Conservation (phyloP, 2,888 invertebrate genomes). For the Cephus rjabovi region DNA sequence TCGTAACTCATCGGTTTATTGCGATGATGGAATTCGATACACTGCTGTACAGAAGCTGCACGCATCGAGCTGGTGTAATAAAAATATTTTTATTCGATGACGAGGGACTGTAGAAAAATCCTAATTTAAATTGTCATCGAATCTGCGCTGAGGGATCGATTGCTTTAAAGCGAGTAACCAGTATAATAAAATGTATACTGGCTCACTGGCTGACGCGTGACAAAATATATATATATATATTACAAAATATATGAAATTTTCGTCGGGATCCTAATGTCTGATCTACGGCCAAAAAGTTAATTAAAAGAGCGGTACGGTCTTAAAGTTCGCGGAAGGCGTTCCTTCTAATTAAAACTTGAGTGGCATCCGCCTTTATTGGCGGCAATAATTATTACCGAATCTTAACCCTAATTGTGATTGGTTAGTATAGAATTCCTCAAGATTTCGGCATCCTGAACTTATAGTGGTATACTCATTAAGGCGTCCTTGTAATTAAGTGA, state of each 20-base stretch:
- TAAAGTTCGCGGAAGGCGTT: not conserved
- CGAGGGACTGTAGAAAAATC: not conserved
- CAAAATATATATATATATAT: no score
- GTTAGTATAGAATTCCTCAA: not conserved
- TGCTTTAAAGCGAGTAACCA: not conserved
- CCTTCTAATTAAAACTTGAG: not conserved
- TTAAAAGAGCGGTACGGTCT: not conserved
- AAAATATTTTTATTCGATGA: not conserved
- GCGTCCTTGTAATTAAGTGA: not conserved
- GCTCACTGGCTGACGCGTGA: not conserved
- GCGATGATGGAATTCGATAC: not conserved
- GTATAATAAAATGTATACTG: not conserved
- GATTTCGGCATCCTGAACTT: not conserved
- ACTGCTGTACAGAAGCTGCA: not conserved
- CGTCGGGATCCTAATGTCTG: not conserved
- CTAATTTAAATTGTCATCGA: not conserved
- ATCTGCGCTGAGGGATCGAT: not conserved
- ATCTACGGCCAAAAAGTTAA: not conserved
- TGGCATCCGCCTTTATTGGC: not conserved
- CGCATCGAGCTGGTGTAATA: not conserved
- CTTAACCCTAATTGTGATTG: not conserved
- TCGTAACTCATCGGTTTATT: conserved; percentile 2
- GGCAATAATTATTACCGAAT: not conserved
- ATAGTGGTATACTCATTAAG: not conserved
- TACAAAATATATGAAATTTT: no score